Base-by-base conservation (phyloP, 2,888 invertebrate genomes). In the Tolmerus cingulatus region DNA sequence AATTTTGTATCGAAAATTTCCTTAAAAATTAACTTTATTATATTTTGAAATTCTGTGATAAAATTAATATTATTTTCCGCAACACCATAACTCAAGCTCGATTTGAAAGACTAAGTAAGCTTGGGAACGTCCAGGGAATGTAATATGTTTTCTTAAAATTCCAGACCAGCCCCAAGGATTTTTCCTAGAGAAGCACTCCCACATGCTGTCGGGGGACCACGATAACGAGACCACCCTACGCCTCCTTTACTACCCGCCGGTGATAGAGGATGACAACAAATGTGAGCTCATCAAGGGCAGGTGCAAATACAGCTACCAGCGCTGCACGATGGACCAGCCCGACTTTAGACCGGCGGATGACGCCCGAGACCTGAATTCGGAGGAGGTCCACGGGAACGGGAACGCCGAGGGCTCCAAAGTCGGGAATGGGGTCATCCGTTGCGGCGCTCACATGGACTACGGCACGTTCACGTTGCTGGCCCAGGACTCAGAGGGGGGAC, bases 381-480 rank as follows among this genome's bases (percentile, higher is more conserved):
- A 74, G 23, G 55, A 46, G 30, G 27, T 19, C n/a, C 55, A 81
- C n/a, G 43, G 23, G 19, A 90, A 88, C 90, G 90, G 87, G 91
- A 92, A 89, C 12, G 91, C 90, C 19, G 90, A 91, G 88, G 86
- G 87, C 55, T 91, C 92, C 87, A 90, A 93, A 92, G 89, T 93
- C 93, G 91, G 91, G 87, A 92, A 95, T 0, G 90, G 89, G 12
- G 88, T 91, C 12, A 92, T 95, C 66, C 94, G 96, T 57, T 96
- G 95, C 90, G 95, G 95, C 1, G 95, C 95, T 0, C 96, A 96
- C 91, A 94, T 95, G 34, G 96, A 97, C 92, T 95, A 95, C 89
- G 96, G 96, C 89, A 96, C 96, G 79, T 95, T 97, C 91, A 96
- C 96, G 19, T 93, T 97, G 88, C 93, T 96, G 74, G 94, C 96